Evolutionary conservation across 2,797 vertebrate species (phyloP).

Genomic region (Melanotaenia parkinsoni): DNA sequence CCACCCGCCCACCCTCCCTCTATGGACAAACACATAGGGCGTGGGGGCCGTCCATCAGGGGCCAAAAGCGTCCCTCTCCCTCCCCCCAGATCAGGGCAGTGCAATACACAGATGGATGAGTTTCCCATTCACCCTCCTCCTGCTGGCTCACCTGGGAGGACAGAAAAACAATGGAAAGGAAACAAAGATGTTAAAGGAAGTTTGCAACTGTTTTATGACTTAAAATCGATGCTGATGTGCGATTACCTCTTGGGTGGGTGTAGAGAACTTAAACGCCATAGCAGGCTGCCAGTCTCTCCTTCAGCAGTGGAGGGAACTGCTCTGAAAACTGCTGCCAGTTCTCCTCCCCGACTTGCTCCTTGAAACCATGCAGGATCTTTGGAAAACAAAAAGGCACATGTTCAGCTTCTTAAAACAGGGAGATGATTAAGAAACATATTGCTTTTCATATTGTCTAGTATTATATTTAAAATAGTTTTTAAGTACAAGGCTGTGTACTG

Average conservation of each 20-base stretch:
- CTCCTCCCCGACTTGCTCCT: constrained; percentile 95
- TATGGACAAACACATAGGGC: constrained; percentile 87
- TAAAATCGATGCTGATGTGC: background rate
- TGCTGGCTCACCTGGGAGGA: constrained; percentile 85
- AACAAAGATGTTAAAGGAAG: background rate
- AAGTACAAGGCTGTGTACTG: no score
- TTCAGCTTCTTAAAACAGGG: background rate
- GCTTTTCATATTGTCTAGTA: no score
- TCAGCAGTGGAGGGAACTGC: constrained; percentile 94
- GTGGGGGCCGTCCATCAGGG: constrained; percentile 87
- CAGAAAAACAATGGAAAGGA: background rate
- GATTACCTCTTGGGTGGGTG: constrained; percentile 78
- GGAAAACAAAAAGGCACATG: background rate
- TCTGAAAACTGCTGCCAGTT: constrained; percentile 97
- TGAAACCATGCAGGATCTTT: constrained; percentile 94
- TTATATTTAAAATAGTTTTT: no score
- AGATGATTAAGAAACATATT: background rate
- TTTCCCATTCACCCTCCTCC: constrained; percentile 89
- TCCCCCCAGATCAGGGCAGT: constrained; percentile 92
- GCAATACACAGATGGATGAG: constrained; percentile 92
- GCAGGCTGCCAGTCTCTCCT: constrained; percentile 93
- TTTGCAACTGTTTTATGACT: background rate
- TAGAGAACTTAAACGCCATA: constrained; percentile 89
- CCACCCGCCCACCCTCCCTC: constrained; percentile 83
- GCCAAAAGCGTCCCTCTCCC: constrained; percentile 86